Base-by-base conservation (phyloP, 2,888 invertebrate species). In the Drosophila mimica region DNA sequence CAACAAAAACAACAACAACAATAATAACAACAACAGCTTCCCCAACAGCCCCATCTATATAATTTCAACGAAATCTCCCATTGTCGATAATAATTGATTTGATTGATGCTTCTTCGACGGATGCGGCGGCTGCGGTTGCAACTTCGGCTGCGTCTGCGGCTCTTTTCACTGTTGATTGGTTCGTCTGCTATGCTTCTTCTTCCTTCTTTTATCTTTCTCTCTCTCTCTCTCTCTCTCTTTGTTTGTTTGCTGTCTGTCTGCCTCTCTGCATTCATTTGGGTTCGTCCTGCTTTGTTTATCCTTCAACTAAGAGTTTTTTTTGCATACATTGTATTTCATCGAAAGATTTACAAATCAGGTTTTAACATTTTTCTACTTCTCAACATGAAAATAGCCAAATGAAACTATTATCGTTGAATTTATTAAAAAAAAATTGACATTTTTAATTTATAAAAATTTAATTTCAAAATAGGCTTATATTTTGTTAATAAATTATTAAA, bases 71-170 rank as follows among this genome's bases (percentile, higher is more conserved):
- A 89, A 84, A 71, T 75, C 82, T 76, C 67, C 66, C 82, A 86
- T 83, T 88, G 89, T 92, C 92, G 89, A 92, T 92, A 92, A 92
- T 92, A 92, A 92, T 92, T 92, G 92, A 92, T 92, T 92, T 92
- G 92, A 92, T 92, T 92, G 92, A 92, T 91, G 92, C 88, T 82
- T 91, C 86, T 82, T 91, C 88, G 81, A 75, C 84, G 82, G 40
- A 40, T 56, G 38, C n/a, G 36, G 38, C 56, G 38, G 56, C 40
- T 28, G 20, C 30, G 28, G 69, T 70, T 30, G 51, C 30, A n/a
- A 67, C 71, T 72, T 78, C 69, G 62, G 69, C 33, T 61, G 77
- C 34, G 46, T 46, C 15, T 73, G 65, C 56, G 52, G 70, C 56
- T 74, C 63, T 78, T 80, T 82, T 64, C 78, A 57, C 70, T 70